phyloP scores from a whole-genome alignment of 2,888 invertebrate genomes.

The Tiphia femorata region DNA sequence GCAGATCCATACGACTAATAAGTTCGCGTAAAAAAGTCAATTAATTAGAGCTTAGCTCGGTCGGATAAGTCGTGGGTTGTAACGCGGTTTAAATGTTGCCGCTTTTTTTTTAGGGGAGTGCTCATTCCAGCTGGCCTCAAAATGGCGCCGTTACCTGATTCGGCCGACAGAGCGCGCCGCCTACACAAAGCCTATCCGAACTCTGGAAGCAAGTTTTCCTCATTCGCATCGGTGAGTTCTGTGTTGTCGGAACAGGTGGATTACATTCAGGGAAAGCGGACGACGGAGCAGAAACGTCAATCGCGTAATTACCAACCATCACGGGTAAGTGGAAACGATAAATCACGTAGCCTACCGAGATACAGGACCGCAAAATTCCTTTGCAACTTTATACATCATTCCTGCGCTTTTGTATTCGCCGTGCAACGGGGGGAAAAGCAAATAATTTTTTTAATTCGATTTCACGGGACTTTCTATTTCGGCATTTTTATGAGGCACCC shows the following conservation, averaged over 20 bases:
- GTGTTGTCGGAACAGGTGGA: constrained; percentile 54
- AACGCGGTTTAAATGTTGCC: too few species aligned
- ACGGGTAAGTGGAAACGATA: constrained; percentile 40
- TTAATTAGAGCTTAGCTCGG: too few species aligned
- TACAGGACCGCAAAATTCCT: neutral
- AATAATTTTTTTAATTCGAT: constrained; percentile 16
- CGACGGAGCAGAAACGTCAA: constrained; percentile 37
- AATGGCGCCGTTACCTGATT: neutral
- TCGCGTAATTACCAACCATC: constrained; percentile 21
- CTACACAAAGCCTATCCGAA: constrained; percentile 23
- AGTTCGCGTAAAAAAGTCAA: too few species aligned
- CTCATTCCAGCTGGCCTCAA: too few species aligned
- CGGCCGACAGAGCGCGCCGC: constrained; percentile 23
- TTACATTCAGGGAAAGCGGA: constrained; percentile 48
- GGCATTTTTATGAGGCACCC: constrained; percentile 41
- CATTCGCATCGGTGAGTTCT: constrained; percentile 51
- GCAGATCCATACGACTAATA: too few species aligned
- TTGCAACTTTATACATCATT: neutral
- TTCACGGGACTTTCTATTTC: constrained; percentile 50
- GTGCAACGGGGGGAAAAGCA: constrained; percentile 6
- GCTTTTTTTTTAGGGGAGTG: too few species aligned
- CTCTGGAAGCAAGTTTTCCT: constrained; percentile 39
- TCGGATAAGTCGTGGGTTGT: too few species aligned
- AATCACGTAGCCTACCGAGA: too few species aligned
- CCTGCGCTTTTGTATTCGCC: neutral